Conservation (phyloP, 2,888 invertebrate genomes). For the Monoplex corrugatus region DNA sequence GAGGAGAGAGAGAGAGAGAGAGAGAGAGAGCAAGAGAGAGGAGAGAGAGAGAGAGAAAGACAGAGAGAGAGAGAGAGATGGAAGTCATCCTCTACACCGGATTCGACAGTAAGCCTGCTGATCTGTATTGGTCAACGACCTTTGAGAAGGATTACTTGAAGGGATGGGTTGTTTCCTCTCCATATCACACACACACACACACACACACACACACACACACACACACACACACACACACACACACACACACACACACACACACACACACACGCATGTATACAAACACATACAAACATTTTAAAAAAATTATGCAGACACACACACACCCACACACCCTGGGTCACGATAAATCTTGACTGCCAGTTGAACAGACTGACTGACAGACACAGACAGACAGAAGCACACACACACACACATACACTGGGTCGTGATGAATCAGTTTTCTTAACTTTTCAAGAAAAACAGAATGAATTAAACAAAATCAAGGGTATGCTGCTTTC, state of each 20-base stretch:
- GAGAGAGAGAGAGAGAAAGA: not conserved
- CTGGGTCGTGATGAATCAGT: no score
- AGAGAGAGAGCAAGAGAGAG: not conserved
- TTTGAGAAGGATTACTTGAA: no score
- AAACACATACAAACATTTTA: not conserved
- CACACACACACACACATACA: no score
- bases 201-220: not conserved
- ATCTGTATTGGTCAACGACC: no score
- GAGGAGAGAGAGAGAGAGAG: not conserved
- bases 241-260: not conserved
- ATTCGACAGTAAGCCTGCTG: no score
- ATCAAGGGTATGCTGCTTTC: no score
- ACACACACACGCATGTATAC: not conserved
- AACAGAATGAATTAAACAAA: no score
- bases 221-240: not conserved
- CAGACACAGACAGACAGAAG: not conserved
- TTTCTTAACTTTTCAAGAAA: no score
- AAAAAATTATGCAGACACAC: not conserved
- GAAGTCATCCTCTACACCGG: no score
- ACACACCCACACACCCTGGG: not conserved
- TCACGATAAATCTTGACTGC: not conserved
- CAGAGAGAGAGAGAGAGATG: constrained; percentile 17
- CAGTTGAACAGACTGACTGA: not conserved
- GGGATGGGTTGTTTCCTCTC: no score
- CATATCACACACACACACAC: no score